A percentile compares a stretch with the other conserved stretches of the same genome.
These are phyloP conservation scores for Aphelenchoides bicaudatus DNA, from an alignment of 2,888 invertebrate species.

Conservation along the genomic window DNA sequence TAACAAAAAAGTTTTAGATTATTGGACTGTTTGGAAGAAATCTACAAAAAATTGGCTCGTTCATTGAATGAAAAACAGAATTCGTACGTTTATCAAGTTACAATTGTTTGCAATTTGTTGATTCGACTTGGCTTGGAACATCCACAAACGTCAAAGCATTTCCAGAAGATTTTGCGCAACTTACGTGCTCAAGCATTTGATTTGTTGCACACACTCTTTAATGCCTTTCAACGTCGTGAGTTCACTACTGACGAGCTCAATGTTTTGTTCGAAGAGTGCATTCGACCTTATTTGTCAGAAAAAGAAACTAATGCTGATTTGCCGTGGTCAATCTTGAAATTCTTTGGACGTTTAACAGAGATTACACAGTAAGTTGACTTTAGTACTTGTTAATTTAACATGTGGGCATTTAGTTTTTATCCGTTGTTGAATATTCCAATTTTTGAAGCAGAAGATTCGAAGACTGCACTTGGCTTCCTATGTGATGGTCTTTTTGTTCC, in stretches of 20 bases:
- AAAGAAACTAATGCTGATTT: neutral
- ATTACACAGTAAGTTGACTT: neutral
- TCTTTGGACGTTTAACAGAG: slow-evolving; percentile 5
- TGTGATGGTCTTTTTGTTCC: slow-evolving; percentile 17
- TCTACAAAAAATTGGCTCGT: slow-evolving; percentile 25
- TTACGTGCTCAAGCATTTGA: slow-evolving; percentile 28
- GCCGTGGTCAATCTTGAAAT: neutral
- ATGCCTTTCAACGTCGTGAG: slow-evolving; percentile 34
- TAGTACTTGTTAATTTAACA: neutral
- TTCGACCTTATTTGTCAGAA: slow-evolving; percentile 16
- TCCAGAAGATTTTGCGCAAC: slow-evolving; percentile 24
- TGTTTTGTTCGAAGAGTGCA: slow-evolving; percentile 9
- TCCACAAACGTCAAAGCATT: no score
- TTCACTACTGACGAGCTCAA: slow-evolving; percentile 22
- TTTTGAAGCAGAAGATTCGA: neutral
- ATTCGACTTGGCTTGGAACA: slow-evolving; percentile 25
- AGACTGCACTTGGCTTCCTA: slow-evolving; percentile 30
- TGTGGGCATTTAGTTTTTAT: slow-evolving; percentile 27
- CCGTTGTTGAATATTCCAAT: slow-evolving; percentile 27
- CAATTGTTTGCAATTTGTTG: slow-evolving; percentile 12
- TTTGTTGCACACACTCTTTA: slow-evolving; percentile 25
- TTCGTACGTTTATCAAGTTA: slow-evolving; percentile 14
- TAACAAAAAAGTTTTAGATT: slow-evolving; percentile 32
- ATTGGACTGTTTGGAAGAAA: slow-evolving; percentile 27
- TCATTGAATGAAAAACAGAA: slow-evolving; percentile 27